phyloP scores from a whole-genome alignment of 2,888 invertebrate genomes.

The Eurytoma californica region DNA sequence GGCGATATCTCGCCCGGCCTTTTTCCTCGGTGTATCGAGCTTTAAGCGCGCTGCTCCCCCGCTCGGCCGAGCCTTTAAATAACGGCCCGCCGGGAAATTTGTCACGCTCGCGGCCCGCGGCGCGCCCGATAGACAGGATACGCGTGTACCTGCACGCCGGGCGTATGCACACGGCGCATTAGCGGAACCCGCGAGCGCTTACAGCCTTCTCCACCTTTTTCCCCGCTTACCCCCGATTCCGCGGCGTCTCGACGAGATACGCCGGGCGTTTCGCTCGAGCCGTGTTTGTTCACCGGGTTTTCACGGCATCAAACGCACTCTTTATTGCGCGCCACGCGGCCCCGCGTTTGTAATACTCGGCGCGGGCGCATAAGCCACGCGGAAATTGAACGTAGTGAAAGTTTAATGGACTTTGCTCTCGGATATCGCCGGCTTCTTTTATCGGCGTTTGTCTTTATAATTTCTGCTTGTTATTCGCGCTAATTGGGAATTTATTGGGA shows the following conservation, averaged over 20 bases:
- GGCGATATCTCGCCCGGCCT: not conserved
- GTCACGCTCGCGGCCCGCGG: slow-evolving; percentile 26
- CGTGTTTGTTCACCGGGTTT: slow-evolving; percentile 12
- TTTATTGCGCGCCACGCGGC: not conserved
- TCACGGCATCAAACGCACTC: not conserved
- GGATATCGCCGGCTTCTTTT: no score
- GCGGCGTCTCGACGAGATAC: not conserved
- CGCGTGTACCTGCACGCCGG: not conserved
- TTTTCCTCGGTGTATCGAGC: not conserved
- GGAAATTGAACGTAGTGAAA: no score
- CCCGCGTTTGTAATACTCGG: not conserved
- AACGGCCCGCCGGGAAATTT: slow-evolving; percentile 42
- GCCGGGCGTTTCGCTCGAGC: not conserved
- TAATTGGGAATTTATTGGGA: no score
- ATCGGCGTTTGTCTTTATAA: no score
- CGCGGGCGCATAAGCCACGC: not conserved
- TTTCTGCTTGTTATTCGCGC: no score
- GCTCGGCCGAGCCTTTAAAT: slow-evolving; percentile 14
- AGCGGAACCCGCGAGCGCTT: slow-evolving; percentile 38
- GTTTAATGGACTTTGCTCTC: no score
- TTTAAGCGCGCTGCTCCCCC: slow-evolving; percentile 11
- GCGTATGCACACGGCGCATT: not conserved
- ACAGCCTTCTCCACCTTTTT: not conserved
- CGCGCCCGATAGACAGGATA: slow-evolving; percentile 27
- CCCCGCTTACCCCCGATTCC: not conserved